These are phyloP conservation scores for Bombus terrestris DNA, from an alignment of 1,140 invertebrate genomes.

Conservation along the genomic window DNA sequence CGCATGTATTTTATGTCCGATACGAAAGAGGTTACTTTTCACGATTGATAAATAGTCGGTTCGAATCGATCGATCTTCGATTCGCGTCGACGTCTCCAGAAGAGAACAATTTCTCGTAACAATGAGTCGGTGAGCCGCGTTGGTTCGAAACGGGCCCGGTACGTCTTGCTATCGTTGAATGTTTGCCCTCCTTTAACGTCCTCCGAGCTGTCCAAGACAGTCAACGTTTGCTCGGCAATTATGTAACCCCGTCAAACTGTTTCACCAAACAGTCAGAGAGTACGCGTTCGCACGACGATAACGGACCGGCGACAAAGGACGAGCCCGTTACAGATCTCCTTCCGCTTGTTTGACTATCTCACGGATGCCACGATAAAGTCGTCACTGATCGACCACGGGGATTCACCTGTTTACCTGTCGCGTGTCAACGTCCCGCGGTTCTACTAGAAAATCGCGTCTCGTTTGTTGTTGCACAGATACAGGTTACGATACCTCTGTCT, in stretches of 20 bases:
- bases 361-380: conserved; percentile 73
- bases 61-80: conserved; percentile 58
- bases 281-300: conserved; percentile 71
- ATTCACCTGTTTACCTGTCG: conserved; percentile 34
- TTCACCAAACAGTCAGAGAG: conserved; percentile 75
- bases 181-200: conserved; percentile 66
- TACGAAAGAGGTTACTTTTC: background rate
- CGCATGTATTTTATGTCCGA: background rate
- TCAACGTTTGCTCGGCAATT: conserved; percentile 79
- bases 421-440: background rate
- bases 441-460: background rate
- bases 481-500: too few relatives aligned
- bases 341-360: conserved; percentile 77
- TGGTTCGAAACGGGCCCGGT: background rate
- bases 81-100: conserved; percentile 21
- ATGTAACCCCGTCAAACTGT: conserved; percentile 79
- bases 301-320: conserved; percentile 63
- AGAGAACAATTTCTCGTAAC: conserved; percentile 46
- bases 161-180: conserved; percentile 37
- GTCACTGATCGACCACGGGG: conserved; percentile 46
- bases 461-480: background rate
- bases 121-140: conserved; percentile 12
- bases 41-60: conserved; percentile 47
- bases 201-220: conserved; percentile 69
- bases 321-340: conserved; percentile 75